Evolutionary conservation across 2,797 vertebrate species (phyloP), one percentile per base, ranked within the genome.

Genomic region (Apogon talboti): DNA sequence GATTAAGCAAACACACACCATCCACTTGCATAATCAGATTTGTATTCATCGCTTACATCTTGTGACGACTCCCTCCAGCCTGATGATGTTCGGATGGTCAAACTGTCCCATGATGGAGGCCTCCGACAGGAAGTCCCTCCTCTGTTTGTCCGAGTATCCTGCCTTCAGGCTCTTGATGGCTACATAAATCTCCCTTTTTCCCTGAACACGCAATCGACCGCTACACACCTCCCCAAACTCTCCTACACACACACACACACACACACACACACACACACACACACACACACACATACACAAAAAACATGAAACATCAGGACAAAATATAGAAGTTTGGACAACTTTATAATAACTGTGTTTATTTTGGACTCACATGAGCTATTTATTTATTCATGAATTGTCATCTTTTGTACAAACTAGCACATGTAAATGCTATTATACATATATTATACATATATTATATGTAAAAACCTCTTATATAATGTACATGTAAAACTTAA

Each of bases 51-150:
- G 87, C 93, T 92, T 76, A 95, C 93, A 95, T 93, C 86, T 92
- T 0, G 94, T 95, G 57, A 95, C 94, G 16, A 95, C 94, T 0
- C 94, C 94, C 81, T 95, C 94, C 88, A 95, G 77, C 45, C 92
- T 87, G 88, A 95, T 94, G 86, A 94, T 94, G 86, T 94, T 94
- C 0, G 93, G 93, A 38, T 94, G 93, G 78, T 94, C 93, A 30
- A 94, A 94, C 85, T 94, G 93, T 59, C 93, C 93, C 93, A 94
- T 94, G 89, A 94, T 94, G 81, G 92, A 92, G 7, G 93, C 93
- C 71, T 94, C 93, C 7, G 92, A 92, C 78, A 94, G 86, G 80
- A 94, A 94, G 84, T 94, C 93, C 76, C 91, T 79, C 81, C 93
- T 91, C 81, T 94, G 93, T 55, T 94, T 93, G 83, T 94, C 94